Evolutionary conservation across 2,797 vertebrate genomes (phyloP).

Genomic region (Myotis planiceps): DNA sequence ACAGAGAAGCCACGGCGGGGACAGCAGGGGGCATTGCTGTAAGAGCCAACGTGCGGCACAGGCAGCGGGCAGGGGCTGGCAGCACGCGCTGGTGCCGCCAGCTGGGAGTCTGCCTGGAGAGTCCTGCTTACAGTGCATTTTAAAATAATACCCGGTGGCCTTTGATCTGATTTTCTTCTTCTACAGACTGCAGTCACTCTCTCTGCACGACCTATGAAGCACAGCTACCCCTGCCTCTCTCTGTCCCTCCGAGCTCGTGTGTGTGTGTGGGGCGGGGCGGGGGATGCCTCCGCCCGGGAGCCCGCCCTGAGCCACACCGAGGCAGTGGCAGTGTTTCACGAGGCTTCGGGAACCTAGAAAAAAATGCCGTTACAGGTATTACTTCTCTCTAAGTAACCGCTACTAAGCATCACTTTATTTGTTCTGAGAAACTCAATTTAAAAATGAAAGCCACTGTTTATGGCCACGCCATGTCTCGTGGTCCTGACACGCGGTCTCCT

Average conservation of each 20-base stretch:
- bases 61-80: neutral
- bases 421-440: neutral
- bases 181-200: neutral
- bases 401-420: slow-evolving; percentile 35
- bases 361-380: slow-evolving; percentile 20
- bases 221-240: neutral
- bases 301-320: neutral
- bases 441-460: slow-evolving; percentile 34
- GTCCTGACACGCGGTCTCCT: neutral
- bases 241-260: no score
- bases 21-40: slow-evolving; percentile 61
- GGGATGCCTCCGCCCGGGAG: no score
- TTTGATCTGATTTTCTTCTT: neutral
- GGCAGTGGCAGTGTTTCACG: neutral
- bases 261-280: no score
- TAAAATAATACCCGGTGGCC: neutral
- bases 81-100: neutral
- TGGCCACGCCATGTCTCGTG: neutral
- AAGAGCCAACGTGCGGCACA: neutral
- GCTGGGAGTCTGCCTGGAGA: neutral
- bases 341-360: neutral
- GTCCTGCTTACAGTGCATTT: neutral
- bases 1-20: slow-evolving; percentile 5
- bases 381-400: slow-evolving; percentile 45
- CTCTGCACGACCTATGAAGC: slow-evolving; percentile 13